phyloP scores from a whole-genome alignment of 2,113 vertebrate genomes.

The Silurus glanis region DNA sequence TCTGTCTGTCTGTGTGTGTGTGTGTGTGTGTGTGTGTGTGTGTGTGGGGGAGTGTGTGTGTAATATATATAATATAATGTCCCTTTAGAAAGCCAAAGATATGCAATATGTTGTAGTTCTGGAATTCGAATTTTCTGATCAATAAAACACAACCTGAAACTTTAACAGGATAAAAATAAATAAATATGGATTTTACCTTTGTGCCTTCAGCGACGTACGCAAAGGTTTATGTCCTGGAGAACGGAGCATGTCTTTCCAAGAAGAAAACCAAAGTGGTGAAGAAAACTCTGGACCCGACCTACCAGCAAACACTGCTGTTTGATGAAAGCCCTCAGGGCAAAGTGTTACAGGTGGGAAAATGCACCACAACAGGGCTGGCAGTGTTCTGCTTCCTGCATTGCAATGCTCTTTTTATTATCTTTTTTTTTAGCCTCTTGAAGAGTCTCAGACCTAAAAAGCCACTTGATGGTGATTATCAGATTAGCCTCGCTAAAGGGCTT shows the following conservation, averaged over 20 bases:
- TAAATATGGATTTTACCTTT: not conserved
- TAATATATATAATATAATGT: too few species aligned
- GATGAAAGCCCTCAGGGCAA: slow-evolving; percentile 95
- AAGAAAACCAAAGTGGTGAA: slow-evolving; percentile 96
- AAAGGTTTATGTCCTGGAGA: slow-evolving; percentile 94
- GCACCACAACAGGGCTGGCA: not conserved
- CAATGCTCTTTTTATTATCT: not conserved
- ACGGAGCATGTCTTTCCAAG: slow-evolving; percentile 90
- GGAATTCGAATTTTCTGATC: not conserved
- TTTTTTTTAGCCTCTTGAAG: not conserved
- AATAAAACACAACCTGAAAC: not conserved
- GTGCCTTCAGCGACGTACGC: slow-evolving; percentile 83
- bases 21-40: too few species aligned
- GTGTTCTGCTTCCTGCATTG: not conserved
- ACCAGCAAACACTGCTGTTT: slow-evolving; percentile 93
- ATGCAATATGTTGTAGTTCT: not conserved
- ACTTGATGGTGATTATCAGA: too few species aligned
- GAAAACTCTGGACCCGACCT: slow-evolving; percentile 89
- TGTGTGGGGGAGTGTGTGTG: too few species aligned
- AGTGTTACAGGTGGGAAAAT: slow-evolving; percentile 85
- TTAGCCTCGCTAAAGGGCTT: too few species aligned
- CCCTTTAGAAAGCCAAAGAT: not conserved
- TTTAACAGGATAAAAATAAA: not conserved
- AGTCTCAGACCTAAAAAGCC: not conserved
- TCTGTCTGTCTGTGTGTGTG: too few species aligned